Percentiles rank a stretch among this genome's conserved stretches.
Conservation (phyloP, 2,888 invertebrate genomes). For the Fragum whitleyi region DNA sequence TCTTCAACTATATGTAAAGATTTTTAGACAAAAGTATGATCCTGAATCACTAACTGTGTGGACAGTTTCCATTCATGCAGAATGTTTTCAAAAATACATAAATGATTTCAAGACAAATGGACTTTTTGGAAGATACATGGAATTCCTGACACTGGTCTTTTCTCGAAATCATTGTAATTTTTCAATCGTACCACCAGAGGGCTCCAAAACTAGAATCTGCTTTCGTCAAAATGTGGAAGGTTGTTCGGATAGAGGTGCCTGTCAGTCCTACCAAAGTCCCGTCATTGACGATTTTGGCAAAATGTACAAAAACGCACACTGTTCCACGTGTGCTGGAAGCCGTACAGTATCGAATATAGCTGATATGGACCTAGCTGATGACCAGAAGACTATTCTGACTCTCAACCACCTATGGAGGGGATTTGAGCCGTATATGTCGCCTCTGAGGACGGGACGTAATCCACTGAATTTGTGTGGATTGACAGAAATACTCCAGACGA, state of each 20-base stretch:
- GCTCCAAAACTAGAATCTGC: not conserved
- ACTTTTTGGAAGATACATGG: not conserved
- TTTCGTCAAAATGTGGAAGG: not conserved
- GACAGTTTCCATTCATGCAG: not conserved
- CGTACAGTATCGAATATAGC: not conserved
- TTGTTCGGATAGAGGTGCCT: not conserved
- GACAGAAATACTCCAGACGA: too few relatives aligned
- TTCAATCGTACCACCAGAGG: not conserved
- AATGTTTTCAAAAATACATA: not conserved
- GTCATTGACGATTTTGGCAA: not conserved
- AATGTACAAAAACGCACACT: conserved; percentile 8
- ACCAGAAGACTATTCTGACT: not conserved
- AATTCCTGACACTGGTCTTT: not conserved
- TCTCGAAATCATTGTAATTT: not conserved
- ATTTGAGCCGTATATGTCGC: too few relatives aligned
- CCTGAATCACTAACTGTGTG: not conserved
- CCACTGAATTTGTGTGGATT: too few relatives aligned
- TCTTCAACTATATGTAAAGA: not conserved
- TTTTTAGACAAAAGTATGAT: not conserved
- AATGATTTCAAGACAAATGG: not conserved
- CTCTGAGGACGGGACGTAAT: too few relatives aligned
- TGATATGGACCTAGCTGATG: not conserved
- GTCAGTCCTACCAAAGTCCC: conserved; percentile 2
- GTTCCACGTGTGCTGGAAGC: not conserved
- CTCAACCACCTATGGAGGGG: not conserved